Evolutionary conservation across 2,797 vertebrate genomes (phyloP).

Genomic region (Sparus aurata): DNA sequence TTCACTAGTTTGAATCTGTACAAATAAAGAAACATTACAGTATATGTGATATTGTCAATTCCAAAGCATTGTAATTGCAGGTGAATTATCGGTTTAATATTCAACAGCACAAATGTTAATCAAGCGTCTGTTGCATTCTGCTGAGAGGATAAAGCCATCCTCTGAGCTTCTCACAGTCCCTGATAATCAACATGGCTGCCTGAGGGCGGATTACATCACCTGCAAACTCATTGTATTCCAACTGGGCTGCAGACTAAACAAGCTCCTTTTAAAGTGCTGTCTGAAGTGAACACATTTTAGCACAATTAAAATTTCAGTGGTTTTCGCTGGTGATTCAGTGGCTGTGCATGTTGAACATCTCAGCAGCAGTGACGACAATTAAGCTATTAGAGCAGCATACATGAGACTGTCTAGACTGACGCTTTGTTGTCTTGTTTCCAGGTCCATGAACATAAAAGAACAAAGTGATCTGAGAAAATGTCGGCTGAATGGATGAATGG

Average conservation of each 20-base stretch:
- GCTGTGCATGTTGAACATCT: neutral
- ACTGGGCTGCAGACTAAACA: conserved; percentile 19
- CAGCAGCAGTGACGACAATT: neutral
- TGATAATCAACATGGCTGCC: conserved; percentile 14
- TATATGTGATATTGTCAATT: neutral
- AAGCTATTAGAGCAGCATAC: neutral
- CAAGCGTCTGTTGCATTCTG: neutral
- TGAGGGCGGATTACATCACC: conserved; percentile 2
- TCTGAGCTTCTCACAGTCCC: neutral
- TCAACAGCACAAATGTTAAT: neutral
- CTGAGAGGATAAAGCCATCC: neutral
- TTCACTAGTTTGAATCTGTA: no score
- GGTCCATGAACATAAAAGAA: conserved; percentile 16
- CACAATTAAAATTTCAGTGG: conserved; percentile 9
- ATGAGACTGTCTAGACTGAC: conserved; percentile 22
- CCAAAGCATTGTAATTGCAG: neutral
- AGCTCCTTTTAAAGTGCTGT: conserved; percentile 8
- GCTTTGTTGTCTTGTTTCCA: conserved; percentile 35
- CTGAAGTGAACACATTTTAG: conserved; percentile 18
- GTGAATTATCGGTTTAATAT: neutral
- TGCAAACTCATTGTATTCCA: neutral
- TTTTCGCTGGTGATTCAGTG: conserved; percentile 1
- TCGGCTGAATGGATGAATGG: conserved; percentile 9
- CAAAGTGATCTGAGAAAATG: conserved; percentile 36
- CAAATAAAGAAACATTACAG: no score